Base-by-base conservation (phyloP, 2,113 vertebrate species). In the Muscicapa adusta region DNA sequence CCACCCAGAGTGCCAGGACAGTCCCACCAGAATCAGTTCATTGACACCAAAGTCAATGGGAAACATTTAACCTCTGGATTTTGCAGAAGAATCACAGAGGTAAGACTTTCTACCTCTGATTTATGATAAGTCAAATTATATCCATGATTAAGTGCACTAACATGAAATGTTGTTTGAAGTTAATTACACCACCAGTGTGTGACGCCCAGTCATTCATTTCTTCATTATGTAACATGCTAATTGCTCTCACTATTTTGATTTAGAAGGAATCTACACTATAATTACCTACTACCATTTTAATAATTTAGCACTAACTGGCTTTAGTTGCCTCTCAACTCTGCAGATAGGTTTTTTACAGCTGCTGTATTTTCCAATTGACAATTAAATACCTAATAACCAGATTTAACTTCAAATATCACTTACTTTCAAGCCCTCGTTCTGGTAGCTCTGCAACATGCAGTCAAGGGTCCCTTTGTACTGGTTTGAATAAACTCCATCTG, bases 401-500 rank as follows among this genome's bases (percentile, higher is more conserved):
- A 48, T 72, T 92, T 72, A 16, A 50, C 48, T 51, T 50, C n/a
- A 82, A 36, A 19, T 34, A 24, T 34, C 51, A 91, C 98, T 98
- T 98, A 99, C 99, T 97, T 99, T 98, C 33, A 98, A 77, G 31
- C 99, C 99, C 94, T 99, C 99, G 0, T 98, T 98, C 85, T 80
- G 98, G 97, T 99, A 99, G 97, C 99, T 99, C 96, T 99, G 97
- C 66, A 94, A 54, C 93, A 99, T 98, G 92, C 99, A 99, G 96
- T 99, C 99, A 26, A 98, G 34, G 43, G 98, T 97, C 31, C 99
- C 99, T 74, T 74, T 98, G 97, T 99, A 99, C 93, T 98, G 99
- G 94, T 98, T 99, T 70, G 97, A 95, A 92, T 98, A 97, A 93
- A 98, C 98, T 36, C 98, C 97, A n/a, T 99, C 99, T 2, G 99